A percentile compares a stretch with the other conserved stretches of the same genome.
phyloP scores from a whole-genome alignment of 2,888 invertebrate species.

The Orthosia cruda region DNA sequence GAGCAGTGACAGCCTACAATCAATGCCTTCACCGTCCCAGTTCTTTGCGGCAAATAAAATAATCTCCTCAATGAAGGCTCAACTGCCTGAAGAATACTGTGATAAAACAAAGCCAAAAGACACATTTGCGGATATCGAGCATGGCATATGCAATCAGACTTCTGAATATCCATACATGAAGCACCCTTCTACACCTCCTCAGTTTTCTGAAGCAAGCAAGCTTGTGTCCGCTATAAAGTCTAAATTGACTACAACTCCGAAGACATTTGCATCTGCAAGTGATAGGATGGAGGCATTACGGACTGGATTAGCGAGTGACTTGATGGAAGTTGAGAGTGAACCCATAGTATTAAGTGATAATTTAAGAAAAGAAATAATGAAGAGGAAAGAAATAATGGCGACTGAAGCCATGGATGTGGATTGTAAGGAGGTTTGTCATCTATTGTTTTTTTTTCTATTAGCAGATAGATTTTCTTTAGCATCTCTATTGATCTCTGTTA shows the following conservation, averaged over 20 bases:
- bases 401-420: slow-evolving; percentile 87
- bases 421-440: slow-evolving; percentile 78
- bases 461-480: not conserved
- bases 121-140: slow-evolving; percentile 88
- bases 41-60: slow-evolving; percentile 89
- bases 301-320: slow-evolving; percentile 77
- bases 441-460: slow-evolving; percentile 7
- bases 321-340: slow-evolving; percentile 68
- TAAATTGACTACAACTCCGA: slow-evolving; percentile 77
- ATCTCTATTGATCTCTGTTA: no score
- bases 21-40: slow-evolving; percentile 86
- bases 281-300: slow-evolving; percentile 81
- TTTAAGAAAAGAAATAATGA: slow-evolving; percentile 60
- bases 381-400: slow-evolving; percentile 30
- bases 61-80: slow-evolving; percentile 89
- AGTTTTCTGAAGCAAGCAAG: slow-evolving; percentile 88
- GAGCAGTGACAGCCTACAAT: slow-evolving; percentile 83
- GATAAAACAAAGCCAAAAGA: slow-evolving; percentile 83
- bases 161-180: slow-evolving; percentile 87
- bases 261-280: slow-evolving; percentile 76
- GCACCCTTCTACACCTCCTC: slow-evolving; percentile 88
- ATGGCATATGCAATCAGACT: slow-evolving; percentile 87
- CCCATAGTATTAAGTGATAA: slow-evolving; percentile 58
- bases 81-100: slow-evolving; percentile 85
- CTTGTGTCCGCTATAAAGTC: slow-evolving; percentile 88